Evolutionary conservation across 2,888 invertebrate genomes (phyloP).

Genomic region (Drosophila falleni): DNA sequence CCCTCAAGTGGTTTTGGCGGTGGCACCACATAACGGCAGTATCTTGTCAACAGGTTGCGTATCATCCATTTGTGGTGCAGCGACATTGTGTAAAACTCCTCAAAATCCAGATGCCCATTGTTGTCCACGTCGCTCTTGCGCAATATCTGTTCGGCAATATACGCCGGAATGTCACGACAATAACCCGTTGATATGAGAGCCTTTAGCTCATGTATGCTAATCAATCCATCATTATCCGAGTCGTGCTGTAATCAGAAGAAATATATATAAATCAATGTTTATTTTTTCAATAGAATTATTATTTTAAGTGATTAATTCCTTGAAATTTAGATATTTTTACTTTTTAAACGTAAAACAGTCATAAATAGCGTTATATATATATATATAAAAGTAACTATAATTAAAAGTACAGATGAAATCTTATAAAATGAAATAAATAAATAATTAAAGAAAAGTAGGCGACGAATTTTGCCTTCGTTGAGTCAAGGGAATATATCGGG

Average conservation of each 20-base stretch:
- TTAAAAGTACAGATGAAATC: no score
- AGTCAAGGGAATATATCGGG: neutral
- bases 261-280: no score
- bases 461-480: neutral
- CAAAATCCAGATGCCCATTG: slow-evolving; percentile 88
- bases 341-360: no score
- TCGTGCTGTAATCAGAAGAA: slow-evolving; percentile 87
- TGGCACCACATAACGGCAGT: slow-evolving; percentile 84
- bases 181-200: slow-evolving; percentile 80
- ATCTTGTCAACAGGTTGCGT: slow-evolving; percentile 77
- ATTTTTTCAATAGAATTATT: no score
- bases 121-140: slow-evolving; percentile 88
- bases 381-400: no score
- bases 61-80: slow-evolving; percentile 86
- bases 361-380: no score
- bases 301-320: no score
- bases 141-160: slow-evolving; percentile 89
- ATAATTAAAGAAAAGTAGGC: slow-evolving; percentile 8
- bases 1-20: slow-evolving; percentile 83
- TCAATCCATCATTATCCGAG: slow-evolving; percentile 89
- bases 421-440: no score
- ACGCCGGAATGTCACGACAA: slow-evolving; percentile 89
- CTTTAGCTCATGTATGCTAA: slow-evolving; percentile 89
- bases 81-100: slow-evolving; percentile 90
- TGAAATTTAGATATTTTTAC: no score